phyloP scores from a whole-genome alignment of 2,113 vertebrate genomes.

The Oreotragus oreotragus region DNA sequence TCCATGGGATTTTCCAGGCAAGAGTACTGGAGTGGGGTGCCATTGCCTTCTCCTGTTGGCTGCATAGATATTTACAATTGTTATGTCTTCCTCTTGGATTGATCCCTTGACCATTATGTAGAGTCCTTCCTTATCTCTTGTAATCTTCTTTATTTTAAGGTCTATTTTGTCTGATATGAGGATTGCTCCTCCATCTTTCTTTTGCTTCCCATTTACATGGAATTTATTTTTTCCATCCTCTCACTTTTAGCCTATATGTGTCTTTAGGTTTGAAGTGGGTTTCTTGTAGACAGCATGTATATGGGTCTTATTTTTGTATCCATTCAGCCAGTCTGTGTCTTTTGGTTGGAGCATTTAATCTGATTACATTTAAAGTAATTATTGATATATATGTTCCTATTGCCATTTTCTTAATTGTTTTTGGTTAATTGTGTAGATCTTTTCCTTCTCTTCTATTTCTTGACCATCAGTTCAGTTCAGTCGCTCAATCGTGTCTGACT shows the following conservation, averaged over 20 bases:
- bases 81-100: background rate
- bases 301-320: background rate
- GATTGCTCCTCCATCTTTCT: background rate
- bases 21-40: too few species aligned
- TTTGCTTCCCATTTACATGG: background rate
- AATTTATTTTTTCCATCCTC: background rate
- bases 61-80: background rate
- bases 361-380: background rate
- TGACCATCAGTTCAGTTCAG: background rate
- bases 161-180: background rate
- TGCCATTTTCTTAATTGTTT: background rate
- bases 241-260: background rate
- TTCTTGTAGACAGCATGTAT: background rate
- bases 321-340: background rate
- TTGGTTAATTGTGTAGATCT: background rate
- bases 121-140: background rate
- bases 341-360: background rate
- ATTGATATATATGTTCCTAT: background rate
- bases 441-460: background rate
- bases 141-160: background rate
- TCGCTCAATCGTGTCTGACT: background rate
- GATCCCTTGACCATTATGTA: background rate
- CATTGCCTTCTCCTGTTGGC: background rate
- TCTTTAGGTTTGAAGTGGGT: background rate
- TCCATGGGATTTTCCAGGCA: too few species aligned